phyloP scores from a whole-genome alignment of 2,888 invertebrate species.

The Limnephilus lunatus region DNA sequence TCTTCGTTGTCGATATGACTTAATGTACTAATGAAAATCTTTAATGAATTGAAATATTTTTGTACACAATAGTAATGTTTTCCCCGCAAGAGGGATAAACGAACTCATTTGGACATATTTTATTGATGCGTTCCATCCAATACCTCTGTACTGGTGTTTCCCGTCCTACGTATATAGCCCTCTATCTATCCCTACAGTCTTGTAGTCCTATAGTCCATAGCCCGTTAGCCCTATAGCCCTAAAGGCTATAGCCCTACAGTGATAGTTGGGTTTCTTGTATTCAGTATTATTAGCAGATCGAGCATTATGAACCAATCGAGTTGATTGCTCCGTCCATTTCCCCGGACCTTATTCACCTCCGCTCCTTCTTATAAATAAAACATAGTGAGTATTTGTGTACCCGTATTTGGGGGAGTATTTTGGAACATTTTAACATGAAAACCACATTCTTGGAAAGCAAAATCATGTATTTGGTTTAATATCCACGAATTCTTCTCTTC shows the following conservation, averaged over 20 bases:
- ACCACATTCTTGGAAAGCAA: background rate
- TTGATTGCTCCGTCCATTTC: slow-evolving; percentile 44
- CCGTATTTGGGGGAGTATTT: background rate
- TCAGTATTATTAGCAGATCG: slow-evolving; percentile 45
- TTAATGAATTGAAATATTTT: background rate
- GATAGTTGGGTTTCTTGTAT: background rate
- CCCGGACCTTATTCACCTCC: slow-evolving; percentile 10
- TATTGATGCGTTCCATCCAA: slow-evolving; percentile 9
- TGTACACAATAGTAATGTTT: background rate
- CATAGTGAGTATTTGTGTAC: background rate
- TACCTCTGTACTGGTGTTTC: background rate
- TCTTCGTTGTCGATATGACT: no score
- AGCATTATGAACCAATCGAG: slow-evolving; percentile 41
- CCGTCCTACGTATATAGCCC: no score
- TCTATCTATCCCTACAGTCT: background rate
- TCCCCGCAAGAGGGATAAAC: background rate
- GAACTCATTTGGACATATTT: slow-evolving; percentile 4
- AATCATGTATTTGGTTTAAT: background rate
- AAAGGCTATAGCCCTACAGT: background rate
- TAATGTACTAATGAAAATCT: background rate
- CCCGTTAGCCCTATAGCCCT: background rate
- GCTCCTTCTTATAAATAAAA: background rate
- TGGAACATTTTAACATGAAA: background rate
- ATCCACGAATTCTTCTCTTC: background rate
- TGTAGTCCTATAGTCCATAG: background rate